Evolutionary conservation across 2,888 invertebrate species (phyloP), one percentile per base, ranked within the genome.

Genomic region (Drosophila subquinaria): DNA sequence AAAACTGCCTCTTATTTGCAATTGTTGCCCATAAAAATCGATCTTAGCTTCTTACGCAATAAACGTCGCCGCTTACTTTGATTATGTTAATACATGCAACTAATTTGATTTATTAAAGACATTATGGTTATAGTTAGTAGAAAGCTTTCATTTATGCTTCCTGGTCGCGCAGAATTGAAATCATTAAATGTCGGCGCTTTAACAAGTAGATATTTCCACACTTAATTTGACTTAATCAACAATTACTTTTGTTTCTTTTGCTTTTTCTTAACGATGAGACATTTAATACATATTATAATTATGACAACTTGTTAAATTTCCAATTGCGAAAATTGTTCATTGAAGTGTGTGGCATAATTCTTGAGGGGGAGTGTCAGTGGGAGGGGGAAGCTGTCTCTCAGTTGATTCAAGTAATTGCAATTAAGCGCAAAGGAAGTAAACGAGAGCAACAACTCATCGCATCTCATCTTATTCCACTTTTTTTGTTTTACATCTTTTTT

Each of bases 341-440:
- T 73, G 43, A 57, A 55, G 57, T 63, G 35, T 36, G 61, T 35
- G 65, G 51, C 65, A 63, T 36, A 52, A 52, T 35, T 42, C 48
- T 38, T 1, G 17, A 10, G 17, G 11, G 23, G 42, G n/a, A n/a
- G n/a, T n/a, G n/a, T n/a, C 13, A 17, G 13, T 0, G 17, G n/a
- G 30, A 15, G 4, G 43, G 9, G 51, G 23, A n/a, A 40, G 30
- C n/a, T 40, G 42, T 55, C 59, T 59, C 64, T 60, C 33, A 40
- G 53, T 71, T 23, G 82, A 71, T 76, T 79, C 60, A 68, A 84
- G 82, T 82, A 85, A 86, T 88, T 88, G 88, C 86, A 82, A 82
- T 82, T 85, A 82, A 82, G 88, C 73, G 53, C 64, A 74, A 81
- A 84, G 82, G 86, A 88, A 88, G 82, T 71, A 63, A 71, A 65